phyloP scores from a whole-genome alignment of 2,888 invertebrate species.

The Eristalinus sepulchralis region DNA sequence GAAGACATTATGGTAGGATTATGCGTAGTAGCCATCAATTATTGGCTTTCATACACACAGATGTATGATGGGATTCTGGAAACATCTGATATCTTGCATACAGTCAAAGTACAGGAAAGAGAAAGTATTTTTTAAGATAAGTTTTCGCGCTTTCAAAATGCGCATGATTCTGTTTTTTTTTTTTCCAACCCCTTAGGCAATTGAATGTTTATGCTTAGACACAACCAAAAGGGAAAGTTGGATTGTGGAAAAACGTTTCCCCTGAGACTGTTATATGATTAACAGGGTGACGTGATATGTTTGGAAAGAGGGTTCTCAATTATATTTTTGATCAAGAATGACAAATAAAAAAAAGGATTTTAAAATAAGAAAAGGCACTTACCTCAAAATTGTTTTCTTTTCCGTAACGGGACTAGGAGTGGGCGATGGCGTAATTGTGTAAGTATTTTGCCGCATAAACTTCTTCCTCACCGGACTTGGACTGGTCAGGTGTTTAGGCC shows the following conservation, averaged over 20 bases:
- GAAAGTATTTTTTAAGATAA: not conserved
- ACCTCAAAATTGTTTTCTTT: slow-evolving; percentile 75
- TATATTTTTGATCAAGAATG: too few relatives aligned
- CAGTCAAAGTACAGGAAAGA: not conserved
- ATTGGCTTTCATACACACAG: not conserved
- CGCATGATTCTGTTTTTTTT: slow-evolving; percentile 16
- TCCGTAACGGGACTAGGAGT: slow-evolving; percentile 76
- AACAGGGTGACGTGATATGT: not conserved
- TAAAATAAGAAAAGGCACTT: slow-evolving; percentile 58
- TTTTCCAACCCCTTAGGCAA: not conserved
- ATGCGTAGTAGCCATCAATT: slow-evolving; percentile 32
- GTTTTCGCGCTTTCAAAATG: slow-evolving; percentile 10
- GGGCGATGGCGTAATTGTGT: slow-evolving; percentile 77
- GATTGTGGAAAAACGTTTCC: not conserved
- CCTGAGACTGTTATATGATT: not conserved
- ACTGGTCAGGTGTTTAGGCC: slow-evolving; percentile 79
- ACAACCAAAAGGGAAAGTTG: not conserved
- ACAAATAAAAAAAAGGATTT: too few relatives aligned
- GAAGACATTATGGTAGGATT: slow-evolving; percentile 29
- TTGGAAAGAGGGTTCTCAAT: not conserved
- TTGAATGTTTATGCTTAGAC: not conserved
- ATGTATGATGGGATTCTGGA: not conserved
- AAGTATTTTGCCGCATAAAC: slow-evolving; percentile 79
- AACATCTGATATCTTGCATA: slow-evolving; percentile 19
- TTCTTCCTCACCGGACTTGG: slow-evolving; percentile 78